Evolutionary conservation across 2,888 invertebrate genomes (phyloP).

Genomic region (Eupelmus urozonus): DNA sequence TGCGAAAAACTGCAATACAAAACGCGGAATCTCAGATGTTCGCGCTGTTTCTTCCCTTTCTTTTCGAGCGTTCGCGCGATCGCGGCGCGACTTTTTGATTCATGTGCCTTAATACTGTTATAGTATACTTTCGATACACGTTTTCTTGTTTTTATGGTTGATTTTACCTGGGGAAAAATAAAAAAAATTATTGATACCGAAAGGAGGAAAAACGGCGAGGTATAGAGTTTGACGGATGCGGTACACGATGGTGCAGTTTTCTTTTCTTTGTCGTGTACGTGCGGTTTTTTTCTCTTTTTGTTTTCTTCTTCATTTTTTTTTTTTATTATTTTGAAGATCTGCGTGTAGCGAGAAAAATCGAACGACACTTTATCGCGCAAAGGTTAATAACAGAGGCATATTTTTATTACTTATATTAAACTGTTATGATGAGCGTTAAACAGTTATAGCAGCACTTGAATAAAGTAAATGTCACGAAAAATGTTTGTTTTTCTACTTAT

Average conservation of each 20-base stretch:
- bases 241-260: slow-evolving; percentile 51
- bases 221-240: slow-evolving; percentile 13
- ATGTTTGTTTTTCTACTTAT: slow-evolving; percentile 7
- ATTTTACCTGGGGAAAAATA: slow-evolving; percentile 35
- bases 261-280: slow-evolving; percentile 30
- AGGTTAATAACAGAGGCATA: slow-evolving; percentile 62
- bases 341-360: slow-evolving; percentile 29
- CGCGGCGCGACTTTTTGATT: slow-evolving; percentile 10
- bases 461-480: slow-evolving; percentile 58
- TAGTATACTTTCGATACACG: slow-evolving; percentile 41
- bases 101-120: slow-evolving; percentile 26
- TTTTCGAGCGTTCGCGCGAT: slow-evolving; percentile 31
- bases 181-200: slow-evolving; percentile 31
- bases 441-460: slow-evolving; percentile 58
- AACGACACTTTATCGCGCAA: slow-evolving; percentile 49
- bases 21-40: slow-evolving; percentile 54
- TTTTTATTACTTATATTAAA: slow-evolving; percentile 65
- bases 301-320: slow-evolving; percentile 30
- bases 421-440: slow-evolving; percentile 57
- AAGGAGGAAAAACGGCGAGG: slow-evolving; percentile 39
- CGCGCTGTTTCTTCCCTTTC: slow-evolving; percentile 29
- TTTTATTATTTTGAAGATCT: slow-evolving; percentile 45
- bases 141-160: slow-evolving; percentile 52
- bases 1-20: slow-evolving; percentile 20
- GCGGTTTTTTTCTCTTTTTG: slow-evolving; percentile 36